Base-by-base conservation (phyloP, 2,113 vertebrate genomes). In the Sylvilagus bachmani region DNA sequence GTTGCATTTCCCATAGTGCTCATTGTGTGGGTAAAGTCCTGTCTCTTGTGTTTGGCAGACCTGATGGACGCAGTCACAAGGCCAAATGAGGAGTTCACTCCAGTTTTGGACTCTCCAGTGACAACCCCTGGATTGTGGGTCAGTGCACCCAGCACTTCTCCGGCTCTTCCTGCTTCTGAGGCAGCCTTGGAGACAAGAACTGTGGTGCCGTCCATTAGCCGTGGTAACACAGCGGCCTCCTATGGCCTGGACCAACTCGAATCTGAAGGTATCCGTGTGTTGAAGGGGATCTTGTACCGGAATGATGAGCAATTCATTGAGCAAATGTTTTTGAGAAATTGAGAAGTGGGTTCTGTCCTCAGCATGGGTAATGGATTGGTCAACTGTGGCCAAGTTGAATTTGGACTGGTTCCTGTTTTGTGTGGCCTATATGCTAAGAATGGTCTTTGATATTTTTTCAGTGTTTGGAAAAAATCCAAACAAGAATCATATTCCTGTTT, bases 241-340 rank as follows among this genome's bases (percentile, higher is more conserved):
- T 98, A 98, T 3, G 98, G 99, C 29, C 93, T 98, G 94, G 98
- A 98, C 11, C 98, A 92, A 93, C 98, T 98, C 79, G 99, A 99
- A 97, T 99, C 99, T 44, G 99, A 99, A 98, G 99, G 99, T 99
- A 98, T 91, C 83, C 0, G 11, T 61, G 51, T 67, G 90, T 44
- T 77, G 78, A 92, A 95, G 85, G 78, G 74, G 19, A 67, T 69
- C 33, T 90, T 93, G 96, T 19, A 67, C 55, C 36, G 75, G 44
- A 64, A 19, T 13, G 11, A 51, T 38, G 58, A 96, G 21, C 10
- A 55, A 75, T 21, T 70, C 4, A 62, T 62, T 78, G 84, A 87
- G 55, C 73, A 75, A 36, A 80, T 67, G 22, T 53, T 91, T 95
- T 85, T 61, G 51, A 93, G 62, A 82, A 38, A 89, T 74, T 84